A percentile compares a stretch with the other conserved stretches of the same genome.
Evolutionary conservation across 30 jellyfish, hydroid and myxozoan species (phyloP).

Genomic region (Nemopilema nomurai): DNA sequence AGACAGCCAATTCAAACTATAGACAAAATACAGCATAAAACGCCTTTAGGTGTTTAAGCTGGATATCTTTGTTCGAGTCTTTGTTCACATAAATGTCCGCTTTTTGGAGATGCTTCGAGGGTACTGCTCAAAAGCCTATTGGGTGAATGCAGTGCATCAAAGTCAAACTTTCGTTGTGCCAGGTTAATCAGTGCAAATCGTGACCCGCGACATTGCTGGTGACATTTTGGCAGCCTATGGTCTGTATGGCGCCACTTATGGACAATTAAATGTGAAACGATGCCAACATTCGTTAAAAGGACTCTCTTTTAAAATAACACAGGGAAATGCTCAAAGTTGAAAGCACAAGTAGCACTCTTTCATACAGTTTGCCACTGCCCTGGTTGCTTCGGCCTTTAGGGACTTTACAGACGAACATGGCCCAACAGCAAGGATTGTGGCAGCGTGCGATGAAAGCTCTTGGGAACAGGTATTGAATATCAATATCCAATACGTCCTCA

Average conservation of each 20-base stretch:
- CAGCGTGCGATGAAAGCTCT: constrained; percentile 1
- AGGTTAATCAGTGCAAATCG: too few species aligned
- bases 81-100: too few species aligned
- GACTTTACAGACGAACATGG: not conserved
- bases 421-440: constrained; percentile 3
- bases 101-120: too few species aligned
- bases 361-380: not conserved
- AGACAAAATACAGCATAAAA: too few species aligned
- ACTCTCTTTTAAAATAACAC: not conserved
- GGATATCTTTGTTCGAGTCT: too few species aligned
- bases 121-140: not conserved
- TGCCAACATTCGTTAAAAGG: not conserved
- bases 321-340: not conserved
- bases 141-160: not conserved
- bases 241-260: not conserved
- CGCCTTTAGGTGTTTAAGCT: too few species aligned
- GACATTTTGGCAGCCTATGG: not conserved
- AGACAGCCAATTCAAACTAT: too few species aligned
- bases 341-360: not conserved
- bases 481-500: constrained; percentile 15
- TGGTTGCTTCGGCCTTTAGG: not conserved
- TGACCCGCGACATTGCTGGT: not conserved
- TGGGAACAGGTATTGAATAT: not conserved
- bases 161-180: not conserved
- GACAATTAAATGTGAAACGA: not conserved